Evolutionary conservation across 2,113 vertebrate species (phyloP).

Genomic region (Balaeniceps rex): DNA sequence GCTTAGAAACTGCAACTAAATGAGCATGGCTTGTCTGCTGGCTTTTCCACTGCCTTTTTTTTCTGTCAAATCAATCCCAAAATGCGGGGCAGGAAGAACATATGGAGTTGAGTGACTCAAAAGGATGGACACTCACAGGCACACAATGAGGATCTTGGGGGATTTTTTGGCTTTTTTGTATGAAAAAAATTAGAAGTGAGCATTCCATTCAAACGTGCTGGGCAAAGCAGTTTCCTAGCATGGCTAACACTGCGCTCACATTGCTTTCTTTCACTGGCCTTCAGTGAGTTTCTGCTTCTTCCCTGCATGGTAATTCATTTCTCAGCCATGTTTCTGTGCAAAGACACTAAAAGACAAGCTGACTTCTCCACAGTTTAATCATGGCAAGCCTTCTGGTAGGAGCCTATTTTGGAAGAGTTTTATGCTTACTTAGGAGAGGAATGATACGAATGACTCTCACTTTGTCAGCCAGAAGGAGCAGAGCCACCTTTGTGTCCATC

Average conservation of each 20-base stretch:
- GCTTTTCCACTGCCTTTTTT: background rate
- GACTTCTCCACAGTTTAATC: background rate
- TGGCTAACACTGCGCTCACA: rapidly evolving
- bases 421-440: background rate
- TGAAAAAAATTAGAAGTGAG: background rate
- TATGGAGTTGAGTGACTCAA: background rate
- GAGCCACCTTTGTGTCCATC: background rate
- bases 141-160: background rate
- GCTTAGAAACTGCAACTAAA: background rate
- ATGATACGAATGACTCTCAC: background rate
- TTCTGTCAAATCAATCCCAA: background rate
- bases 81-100: background rate
- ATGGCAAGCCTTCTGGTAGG: background rate
- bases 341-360: background rate
- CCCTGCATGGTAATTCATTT: background rate
- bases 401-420: background rate
- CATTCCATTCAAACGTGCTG: background rate
- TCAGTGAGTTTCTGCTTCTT: background rate
- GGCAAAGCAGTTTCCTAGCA: background rate
- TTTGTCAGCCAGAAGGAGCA: background rate
- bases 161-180: background rate
- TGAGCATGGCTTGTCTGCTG: background rate
- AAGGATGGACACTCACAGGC: background rate
- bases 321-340: background rate
- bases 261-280: background rate